phyloP scores from a whole-genome alignment of 2,113 vertebrate species.

The Onychostruthus taczanowskii region DNA sequence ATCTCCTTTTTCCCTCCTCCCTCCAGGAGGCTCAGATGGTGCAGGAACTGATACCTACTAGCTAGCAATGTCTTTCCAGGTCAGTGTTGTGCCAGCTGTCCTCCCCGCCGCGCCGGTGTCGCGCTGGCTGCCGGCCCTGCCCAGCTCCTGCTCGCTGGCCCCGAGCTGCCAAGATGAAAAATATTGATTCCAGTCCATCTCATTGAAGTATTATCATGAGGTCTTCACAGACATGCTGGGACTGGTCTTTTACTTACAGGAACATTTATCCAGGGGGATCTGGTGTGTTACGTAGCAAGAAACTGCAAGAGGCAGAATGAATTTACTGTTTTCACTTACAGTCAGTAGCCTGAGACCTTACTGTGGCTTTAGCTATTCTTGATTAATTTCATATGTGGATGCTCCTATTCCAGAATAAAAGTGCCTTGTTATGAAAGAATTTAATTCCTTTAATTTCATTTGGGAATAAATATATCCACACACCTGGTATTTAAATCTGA shows the following conservation, averaged over 20 bases:
- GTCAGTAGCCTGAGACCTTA: conserved; percentile 28
- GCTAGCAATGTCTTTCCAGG: background rate
- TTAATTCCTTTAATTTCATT: conserved; percentile 30
- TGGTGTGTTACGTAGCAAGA: background rate
- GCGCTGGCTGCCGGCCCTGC: background rate
- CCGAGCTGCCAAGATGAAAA: conserved; percentile 15
- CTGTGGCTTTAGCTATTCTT: conserved; percentile 27
- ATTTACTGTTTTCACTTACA: conserved; percentile 24
- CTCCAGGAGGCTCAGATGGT: background rate
- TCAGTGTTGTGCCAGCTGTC: background rate
- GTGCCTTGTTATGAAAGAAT: conserved; percentile 6
- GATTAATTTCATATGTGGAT: conserved; percentile 42
- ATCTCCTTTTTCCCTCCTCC: background rate
- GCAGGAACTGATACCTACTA: background rate
- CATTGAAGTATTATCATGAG: background rate
- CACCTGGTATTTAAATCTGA: conserved; percentile 28
- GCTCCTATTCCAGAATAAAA: conserved; percentile 41
- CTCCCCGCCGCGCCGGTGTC: background rate
- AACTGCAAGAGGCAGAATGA: background rate
- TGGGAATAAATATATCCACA: conserved; percentile 11
- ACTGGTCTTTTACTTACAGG: background rate
- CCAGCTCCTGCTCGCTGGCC: background rate
- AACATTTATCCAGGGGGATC: background rate
- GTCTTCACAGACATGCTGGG: conserved; percentile 17
- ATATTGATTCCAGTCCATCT: conserved; percentile 24